A percentile compares a stretch with the other conserved stretches of the same genome.
phyloP scores from a whole-genome alignment of 2,888 invertebrate species.

The Vesta saturnalis region DNA sequence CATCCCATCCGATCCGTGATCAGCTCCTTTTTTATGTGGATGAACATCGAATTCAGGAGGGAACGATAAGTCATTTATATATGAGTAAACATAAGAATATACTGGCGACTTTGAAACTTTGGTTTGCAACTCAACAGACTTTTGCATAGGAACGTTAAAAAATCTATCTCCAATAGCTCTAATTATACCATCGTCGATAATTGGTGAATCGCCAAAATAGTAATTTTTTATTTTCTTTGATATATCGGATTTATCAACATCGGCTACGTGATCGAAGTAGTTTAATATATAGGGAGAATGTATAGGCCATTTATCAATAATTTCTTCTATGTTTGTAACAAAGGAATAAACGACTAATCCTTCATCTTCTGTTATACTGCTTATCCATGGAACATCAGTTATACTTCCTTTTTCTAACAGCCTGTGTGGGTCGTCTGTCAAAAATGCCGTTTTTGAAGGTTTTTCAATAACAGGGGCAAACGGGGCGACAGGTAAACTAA shows the following conservation, averaged over 20 bases:
- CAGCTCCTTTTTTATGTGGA: not conserved
- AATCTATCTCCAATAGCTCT: slow-evolving; percentile 67
- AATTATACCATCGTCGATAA: not conserved
- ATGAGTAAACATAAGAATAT: slow-evolving; percentile 69
- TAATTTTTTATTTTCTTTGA: too few relatives aligned
- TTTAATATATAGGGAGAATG: too few relatives aligned
- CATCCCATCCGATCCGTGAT: not conserved
- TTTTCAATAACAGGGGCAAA: slow-evolving; percentile 78
- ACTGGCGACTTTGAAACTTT: slow-evolving; percentile 65
- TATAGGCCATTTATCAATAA: too few relatives aligned
- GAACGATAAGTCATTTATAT: slow-evolving; percentile 36
- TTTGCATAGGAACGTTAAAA: slow-evolving; percentile 67
- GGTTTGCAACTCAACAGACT: slow-evolving; percentile 67
- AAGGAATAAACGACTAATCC: too few relatives aligned
- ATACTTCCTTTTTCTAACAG: slow-evolving; percentile 69
- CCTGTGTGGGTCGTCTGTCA: slow-evolving; percentile 72
- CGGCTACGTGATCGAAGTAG: too few relatives aligned
- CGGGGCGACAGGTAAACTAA: not conserved
- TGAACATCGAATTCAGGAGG: too few relatives aligned
- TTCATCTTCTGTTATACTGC: slow-evolving; percentile 74
- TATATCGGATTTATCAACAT: too few relatives aligned
- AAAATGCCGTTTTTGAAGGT: slow-evolving; percentile 68
- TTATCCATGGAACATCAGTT: slow-evolving; percentile 74
- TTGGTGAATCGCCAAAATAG: too few relatives aligned
- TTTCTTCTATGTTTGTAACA: too few relatives aligned